phyloP scores from a whole-genome alignment of 2,888 invertebrate species.

The Bugulina stolonifera region DNA sequence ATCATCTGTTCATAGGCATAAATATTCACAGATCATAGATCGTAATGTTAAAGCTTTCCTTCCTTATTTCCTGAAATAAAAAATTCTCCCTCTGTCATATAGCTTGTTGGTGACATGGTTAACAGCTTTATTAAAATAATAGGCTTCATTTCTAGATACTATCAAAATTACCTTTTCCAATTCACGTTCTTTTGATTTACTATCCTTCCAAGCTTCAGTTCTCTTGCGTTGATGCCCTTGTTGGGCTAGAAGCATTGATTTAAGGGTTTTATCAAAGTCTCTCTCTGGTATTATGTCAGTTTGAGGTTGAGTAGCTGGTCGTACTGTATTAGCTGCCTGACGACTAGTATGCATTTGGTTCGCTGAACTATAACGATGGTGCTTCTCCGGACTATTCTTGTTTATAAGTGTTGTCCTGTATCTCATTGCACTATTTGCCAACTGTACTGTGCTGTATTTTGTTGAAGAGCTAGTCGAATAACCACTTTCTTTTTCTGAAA shows the following conservation, averaged over 20 bases:
- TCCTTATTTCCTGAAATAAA: too few species aligned
- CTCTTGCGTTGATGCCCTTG: neutral
- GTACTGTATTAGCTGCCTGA: neutral
- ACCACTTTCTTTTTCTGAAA: neutral
- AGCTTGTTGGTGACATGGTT: too few species aligned
- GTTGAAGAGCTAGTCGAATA: neutral
- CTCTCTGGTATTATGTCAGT: neutral
- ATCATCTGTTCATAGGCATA: too few species aligned
- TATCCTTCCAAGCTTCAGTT: neutral
- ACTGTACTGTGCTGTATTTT: neutral
- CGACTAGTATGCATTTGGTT: too few species aligned
- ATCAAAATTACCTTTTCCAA: neutral
- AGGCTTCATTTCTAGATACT: too few species aligned
- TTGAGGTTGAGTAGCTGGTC: neutral
- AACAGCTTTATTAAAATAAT: too few species aligned
- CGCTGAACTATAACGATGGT: neutral
- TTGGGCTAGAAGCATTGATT: neutral
- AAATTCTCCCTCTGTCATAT: too few species aligned
- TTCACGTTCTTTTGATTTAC: neutral
- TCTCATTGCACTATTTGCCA: constrained; percentile 1
- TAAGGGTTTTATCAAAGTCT: neutral
- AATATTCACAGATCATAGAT: too few species aligned
- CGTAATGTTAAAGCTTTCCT: too few species aligned
- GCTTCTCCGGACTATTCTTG: neutral
- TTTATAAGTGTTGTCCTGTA: neutral